phyloP scores from a whole-genome alignment of 2,113 vertebrate genomes.

The Micronycteris hirsuta region DNA sequence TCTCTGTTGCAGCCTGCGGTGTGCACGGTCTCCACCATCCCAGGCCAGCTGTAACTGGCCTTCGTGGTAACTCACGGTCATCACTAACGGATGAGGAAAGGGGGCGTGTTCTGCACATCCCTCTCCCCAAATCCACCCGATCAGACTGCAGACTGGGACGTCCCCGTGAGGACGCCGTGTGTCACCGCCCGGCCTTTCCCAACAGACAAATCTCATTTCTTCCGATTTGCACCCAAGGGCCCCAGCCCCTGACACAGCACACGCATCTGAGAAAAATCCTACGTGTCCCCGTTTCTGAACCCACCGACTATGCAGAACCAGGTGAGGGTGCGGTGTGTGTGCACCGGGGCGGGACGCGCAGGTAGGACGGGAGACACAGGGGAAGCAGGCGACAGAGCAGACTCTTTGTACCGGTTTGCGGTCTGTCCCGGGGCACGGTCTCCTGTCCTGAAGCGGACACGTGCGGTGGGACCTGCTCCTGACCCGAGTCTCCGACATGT shows the following conservation, averaged over 20 bases:
- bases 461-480: neutral
- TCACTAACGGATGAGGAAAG: neutral
- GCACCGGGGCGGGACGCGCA: no score
- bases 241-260: neutral
- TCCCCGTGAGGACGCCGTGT: neutral
- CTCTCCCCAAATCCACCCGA: neutral
- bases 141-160: neutral
- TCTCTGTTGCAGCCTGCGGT: neutral
- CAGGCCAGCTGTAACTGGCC: neutral
- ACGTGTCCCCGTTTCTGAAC: neutral
- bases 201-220: neutral
- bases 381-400: no score
- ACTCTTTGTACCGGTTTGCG: rapidly evolving
- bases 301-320: neutral
- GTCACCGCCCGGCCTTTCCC: neutral
- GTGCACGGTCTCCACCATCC: neutral
- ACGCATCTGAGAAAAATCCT: neutral
- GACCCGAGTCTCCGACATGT: neutral
- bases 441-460: neutral
- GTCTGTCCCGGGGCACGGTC: neutral
- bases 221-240: neutral
- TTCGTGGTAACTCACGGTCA: neutral
- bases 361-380: no score
- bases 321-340: neutral
- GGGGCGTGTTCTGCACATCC: neutral